Percentiles rank a stretch among this genome's conserved stretches.
These are phyloP conservation scores for Seira sanloemensis DNA, from an alignment of 2,888 invertebrate genomes.

Conservation along the genomic window DNA sequence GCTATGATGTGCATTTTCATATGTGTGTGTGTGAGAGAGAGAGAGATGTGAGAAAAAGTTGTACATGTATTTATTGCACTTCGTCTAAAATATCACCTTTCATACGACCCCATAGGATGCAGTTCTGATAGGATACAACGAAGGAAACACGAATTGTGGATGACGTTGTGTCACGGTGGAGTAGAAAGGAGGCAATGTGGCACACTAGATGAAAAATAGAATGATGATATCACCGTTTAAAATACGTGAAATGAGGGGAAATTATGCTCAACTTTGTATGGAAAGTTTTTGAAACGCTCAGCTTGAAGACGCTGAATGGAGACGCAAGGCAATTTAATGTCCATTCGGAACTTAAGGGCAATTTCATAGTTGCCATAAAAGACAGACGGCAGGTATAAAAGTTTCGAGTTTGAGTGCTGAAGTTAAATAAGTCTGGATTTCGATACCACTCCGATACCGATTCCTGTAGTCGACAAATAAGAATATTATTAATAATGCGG, in stretches of 20 bases:
- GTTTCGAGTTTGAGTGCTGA: no score
- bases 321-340: no score
- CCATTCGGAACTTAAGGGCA: no score
- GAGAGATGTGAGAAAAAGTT: no score
- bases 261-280: conserved; percentile 5
- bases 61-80: background rate
- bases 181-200: conserved; percentile 9
- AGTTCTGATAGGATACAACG: background rate
- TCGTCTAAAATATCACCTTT: background rate
- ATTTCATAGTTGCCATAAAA: no score
- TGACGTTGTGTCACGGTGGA: background rate
- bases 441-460: no score
- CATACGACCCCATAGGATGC: background rate
- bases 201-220: background rate
- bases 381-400: no score
- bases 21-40: no score
- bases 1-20: no score
- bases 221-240: conserved; percentile 36
- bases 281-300: conserved; percentile 4
- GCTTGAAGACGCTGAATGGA: background rate
- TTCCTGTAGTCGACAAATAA: no score
- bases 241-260: conserved; percentile 8
- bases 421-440: no score
- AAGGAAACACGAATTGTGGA: background rate
- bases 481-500: no score